Conservation (phyloP, 2,113 vertebrate species). For the Elanus axillaris region DNA sequence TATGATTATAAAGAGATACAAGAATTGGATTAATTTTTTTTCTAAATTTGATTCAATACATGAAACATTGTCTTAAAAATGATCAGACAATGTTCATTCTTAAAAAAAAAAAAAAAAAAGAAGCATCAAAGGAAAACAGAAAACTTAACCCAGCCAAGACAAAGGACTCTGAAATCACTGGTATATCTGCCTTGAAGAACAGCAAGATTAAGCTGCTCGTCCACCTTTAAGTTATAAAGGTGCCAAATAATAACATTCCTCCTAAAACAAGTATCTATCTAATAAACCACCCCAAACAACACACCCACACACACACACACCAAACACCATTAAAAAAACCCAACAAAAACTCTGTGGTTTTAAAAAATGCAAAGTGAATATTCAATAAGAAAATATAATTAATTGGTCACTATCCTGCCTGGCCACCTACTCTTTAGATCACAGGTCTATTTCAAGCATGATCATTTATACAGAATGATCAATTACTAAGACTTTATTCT, state of each 20-base stretch:
- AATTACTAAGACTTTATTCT: slow-evolving; percentile 53
- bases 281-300: neutral
- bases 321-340: neutral
- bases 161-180: neutral
- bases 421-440: neutral
- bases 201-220: neutral
- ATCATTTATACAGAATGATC: neutral
- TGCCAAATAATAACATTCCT: neutral
- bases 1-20: neutral
- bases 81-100: neutral
- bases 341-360: neutral
- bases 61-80: neutral
- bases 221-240: neutral
- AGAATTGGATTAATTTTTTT: neutral
- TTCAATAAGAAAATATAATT: neutral
- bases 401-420: neutral
- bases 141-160: neutral
- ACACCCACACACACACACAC: no score
- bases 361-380: neutral
- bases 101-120: neutral
- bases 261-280: neutral
- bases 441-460: neutral
- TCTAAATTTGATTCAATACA: neutral
- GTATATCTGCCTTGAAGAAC: neutral
- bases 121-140: neutral